A percentile compares a stretch with the other conserved stretches of the same genome.
Evolutionary conservation across 2,797 vertebrate species (phyloP).

Genomic region (Sebastolobus alascanus): DNA sequence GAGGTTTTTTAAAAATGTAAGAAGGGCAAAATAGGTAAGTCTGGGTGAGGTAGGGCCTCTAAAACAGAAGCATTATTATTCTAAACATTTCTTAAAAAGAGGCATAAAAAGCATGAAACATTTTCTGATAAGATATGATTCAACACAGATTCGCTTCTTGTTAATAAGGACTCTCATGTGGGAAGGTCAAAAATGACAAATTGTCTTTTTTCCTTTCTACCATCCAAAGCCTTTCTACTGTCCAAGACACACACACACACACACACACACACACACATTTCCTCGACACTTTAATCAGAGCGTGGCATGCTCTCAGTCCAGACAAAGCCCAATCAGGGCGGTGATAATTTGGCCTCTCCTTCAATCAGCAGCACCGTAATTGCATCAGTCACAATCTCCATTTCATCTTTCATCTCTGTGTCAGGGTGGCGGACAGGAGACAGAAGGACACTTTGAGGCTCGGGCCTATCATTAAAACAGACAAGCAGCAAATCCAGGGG

Average conservation of each 20-base stretch:
- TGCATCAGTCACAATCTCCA: slow-evolving; percentile 88
- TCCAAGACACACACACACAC: slow-evolving; percentile 45
- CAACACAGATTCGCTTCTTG: slow-evolving; percentile 41
- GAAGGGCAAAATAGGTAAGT: slow-evolving; percentile 5
- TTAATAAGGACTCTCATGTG: slow-evolving; percentile 49
- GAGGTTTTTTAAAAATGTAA: slow-evolving; percentile 9
- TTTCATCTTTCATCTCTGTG: slow-evolving; percentile 85
- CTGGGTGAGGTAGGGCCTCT: background rate
- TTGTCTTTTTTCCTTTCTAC: slow-evolving; percentile 38
- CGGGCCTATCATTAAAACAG: slow-evolving; percentile 78
- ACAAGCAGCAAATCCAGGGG: slow-evolving; percentile 64
- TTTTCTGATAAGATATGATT: slow-evolving; percentile 45
- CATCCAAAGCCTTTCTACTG: slow-evolving; percentile 46
- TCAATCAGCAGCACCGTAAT: slow-evolving; percentile 87
- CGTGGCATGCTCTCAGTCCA: slow-evolving; percentile 80
- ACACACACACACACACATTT: slow-evolving; percentile 35
- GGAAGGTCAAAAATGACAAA: slow-evolving; percentile 78
- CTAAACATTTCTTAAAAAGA: slow-evolving; percentile 6
- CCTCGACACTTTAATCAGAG: slow-evolving; percentile 86
- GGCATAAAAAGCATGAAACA: background rate
- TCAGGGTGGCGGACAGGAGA: slow-evolving; percentile 72
- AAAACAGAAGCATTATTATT: slow-evolving; percentile 3
- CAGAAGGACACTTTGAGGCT: slow-evolving; percentile 75
- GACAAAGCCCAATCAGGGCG: slow-evolving; percentile 87
- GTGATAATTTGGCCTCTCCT: slow-evolving; percentile 89